Percentiles rank a stretch among this genome's conserved stretches.
phyloP scores from a whole-genome alignment of 2,888 invertebrate species.

The Mythimna ferrago region DNA sequence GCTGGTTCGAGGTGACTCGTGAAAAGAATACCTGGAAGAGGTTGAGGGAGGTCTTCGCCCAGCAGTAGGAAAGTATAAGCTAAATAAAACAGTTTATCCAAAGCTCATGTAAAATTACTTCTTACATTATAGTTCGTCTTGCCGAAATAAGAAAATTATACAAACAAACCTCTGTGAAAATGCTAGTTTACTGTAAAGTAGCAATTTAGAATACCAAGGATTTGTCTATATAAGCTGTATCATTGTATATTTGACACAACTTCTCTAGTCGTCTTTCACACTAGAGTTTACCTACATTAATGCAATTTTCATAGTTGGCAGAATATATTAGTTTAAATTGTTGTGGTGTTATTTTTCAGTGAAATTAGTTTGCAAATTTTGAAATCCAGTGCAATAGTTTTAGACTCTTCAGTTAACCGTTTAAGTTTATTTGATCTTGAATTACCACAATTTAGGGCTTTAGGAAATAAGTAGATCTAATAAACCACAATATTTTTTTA shows the following conservation, averaged over 20 bases:
- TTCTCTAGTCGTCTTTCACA: conserved; percentile 5
- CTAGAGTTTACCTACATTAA: background rate
- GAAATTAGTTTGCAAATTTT: background rate
- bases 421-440: background rate
- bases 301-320: background rate
- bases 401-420: background rate
- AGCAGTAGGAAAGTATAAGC: too few relatives aligned
- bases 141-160: too few relatives aligned
- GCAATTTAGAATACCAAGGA: conserved; percentile 23
- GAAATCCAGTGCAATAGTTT: background rate
- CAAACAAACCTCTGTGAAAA: conserved; percentile 11
- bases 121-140: too few relatives aligned
- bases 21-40: too few relatives aligned
- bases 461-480: background rate
- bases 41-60: too few relatives aligned
- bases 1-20: too few relatives aligned
- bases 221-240: conserved; percentile 39
- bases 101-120: too few relatives aligned
- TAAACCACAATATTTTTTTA: too few relatives aligned
- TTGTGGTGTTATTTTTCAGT: background rate
- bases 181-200: conserved; percentile 29
- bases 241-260: conserved; percentile 14
- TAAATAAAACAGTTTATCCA: too few relatives aligned
- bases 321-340: background rate
- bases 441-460: background rate